Evolutionary conservation across 2,113 vertebrate genomes (phyloP).

Genomic region (Crypturellus undulatus): DNA sequence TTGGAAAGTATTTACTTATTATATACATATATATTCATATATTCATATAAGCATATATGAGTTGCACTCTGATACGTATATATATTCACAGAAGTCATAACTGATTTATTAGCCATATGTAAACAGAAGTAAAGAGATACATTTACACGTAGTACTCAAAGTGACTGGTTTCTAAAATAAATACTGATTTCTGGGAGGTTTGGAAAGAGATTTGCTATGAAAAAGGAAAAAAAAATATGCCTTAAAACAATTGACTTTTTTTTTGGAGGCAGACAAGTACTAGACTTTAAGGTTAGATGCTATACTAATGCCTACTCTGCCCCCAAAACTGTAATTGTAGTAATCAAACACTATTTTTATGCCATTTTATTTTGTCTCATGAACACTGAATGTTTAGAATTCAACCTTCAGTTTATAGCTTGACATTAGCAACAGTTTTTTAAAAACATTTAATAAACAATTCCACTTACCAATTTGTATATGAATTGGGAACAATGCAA

Average conservation of each 20-base stretch:
- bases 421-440: not conserved
- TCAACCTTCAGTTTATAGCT: not conserved
- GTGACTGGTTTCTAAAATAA: not conserved
- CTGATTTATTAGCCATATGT: not conserved
- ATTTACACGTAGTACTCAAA: not conserved
- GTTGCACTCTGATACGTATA: not conserved
- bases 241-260: not conserved
- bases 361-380: not conserved
- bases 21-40: not conserved
- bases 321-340: not conserved
- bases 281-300: not conserved
- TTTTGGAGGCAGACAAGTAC: not conserved
- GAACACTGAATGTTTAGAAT: constrained; percentile 22
- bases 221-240: not conserved
- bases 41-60: too few species aligned
- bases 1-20: not conserved
- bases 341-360: not conserved
- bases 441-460: constrained; percentile 42
- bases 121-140: not conserved
- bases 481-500: not conserved
- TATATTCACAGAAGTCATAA: not conserved
- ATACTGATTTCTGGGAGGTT: not conserved
- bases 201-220: not conserved
- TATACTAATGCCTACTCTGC: not conserved
- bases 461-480: not conserved